phyloP scores from a whole-genome alignment of 2,797 vertebrate species.

The Rhinophrynus dorsalis region DNA sequence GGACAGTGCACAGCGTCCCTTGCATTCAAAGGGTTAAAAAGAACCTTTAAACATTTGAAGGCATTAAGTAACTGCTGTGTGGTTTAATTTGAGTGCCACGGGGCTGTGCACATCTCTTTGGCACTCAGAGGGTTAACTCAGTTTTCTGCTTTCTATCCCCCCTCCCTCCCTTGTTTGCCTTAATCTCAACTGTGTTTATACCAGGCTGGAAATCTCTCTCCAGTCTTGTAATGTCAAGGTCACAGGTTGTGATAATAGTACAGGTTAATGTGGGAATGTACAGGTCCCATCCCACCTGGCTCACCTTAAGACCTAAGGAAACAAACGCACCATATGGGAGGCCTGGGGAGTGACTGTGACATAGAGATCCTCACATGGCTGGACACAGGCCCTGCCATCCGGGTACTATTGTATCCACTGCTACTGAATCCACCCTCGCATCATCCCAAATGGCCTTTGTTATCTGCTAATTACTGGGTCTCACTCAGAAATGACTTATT shows the following conservation, averaged over 20 bases:
- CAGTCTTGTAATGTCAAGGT: slow-evolving; percentile 16
- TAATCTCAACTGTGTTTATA: slow-evolving; percentile 43
- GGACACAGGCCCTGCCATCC: not conserved
- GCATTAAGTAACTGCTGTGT: not conserved
- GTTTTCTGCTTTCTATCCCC: too few species aligned
- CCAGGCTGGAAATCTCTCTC: slow-evolving; percentile 27
- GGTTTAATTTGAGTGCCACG: not conserved
- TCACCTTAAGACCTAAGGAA: not conserved
- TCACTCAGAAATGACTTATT: slow-evolving; percentile 22
- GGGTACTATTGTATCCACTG: not conserved
- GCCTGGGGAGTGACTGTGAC: not conserved
- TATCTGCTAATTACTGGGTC: not conserved
- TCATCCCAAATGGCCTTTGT: slow-evolving; percentile 25
- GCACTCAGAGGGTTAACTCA: too few species aligned
- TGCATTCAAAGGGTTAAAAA: too few species aligned
- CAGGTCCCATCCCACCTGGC: slow-evolving; percentile 24
- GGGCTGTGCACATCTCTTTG: too few species aligned
- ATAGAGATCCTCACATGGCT: not conserved
- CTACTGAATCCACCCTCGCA: not conserved
- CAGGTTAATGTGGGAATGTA: slow-evolving; percentile 40
- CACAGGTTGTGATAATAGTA: slow-evolving; percentile 17
- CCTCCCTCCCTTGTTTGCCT: slow-evolving; percentile 9
- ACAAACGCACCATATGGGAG: slow-evolving; percentile 6
- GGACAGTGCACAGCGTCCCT: too few species aligned
- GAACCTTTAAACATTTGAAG: too few species aligned